Conservation (phyloP, 1,140 invertebrate species). For the Rhopalosiphum maidis region DNA sequence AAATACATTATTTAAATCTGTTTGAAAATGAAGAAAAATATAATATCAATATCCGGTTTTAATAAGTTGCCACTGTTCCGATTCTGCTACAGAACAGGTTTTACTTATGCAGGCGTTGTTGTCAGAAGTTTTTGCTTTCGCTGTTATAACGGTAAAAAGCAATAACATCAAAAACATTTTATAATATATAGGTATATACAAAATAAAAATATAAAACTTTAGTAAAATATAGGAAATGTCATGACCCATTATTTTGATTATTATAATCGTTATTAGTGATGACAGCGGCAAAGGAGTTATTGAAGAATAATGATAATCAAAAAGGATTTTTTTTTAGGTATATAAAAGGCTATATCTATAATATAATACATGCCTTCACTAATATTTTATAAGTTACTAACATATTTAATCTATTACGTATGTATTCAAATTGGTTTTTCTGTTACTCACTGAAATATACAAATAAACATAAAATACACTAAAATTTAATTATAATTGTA, state of each 20-base stretch:
- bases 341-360: background rate
- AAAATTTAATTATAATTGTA: background rate
- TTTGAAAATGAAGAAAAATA: background rate
- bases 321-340: background rate
- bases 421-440: background rate
- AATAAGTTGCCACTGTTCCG: background rate
- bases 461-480: background rate
- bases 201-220: background rate
- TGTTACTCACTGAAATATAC: background rate
- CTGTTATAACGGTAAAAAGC: background rate
- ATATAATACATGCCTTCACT: background rate
- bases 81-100: background rate
- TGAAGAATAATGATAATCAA: background rate
- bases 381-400: background rate
- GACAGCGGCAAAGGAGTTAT: background rate
- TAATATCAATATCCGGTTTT: conserved; percentile 4
- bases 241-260: background rate
- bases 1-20: background rate
- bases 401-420: background rate
- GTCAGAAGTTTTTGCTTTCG: background rate
- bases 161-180: background rate
- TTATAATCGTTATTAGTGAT: background rate
- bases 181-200: background rate
- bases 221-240: background rate
- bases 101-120: background rate